A percentile compares a stretch with the other conserved stretches of the same genome.
Conservation (phyloP, 2,797 vertebrate genomes). For the Notamacropus eugenii region DNA sequence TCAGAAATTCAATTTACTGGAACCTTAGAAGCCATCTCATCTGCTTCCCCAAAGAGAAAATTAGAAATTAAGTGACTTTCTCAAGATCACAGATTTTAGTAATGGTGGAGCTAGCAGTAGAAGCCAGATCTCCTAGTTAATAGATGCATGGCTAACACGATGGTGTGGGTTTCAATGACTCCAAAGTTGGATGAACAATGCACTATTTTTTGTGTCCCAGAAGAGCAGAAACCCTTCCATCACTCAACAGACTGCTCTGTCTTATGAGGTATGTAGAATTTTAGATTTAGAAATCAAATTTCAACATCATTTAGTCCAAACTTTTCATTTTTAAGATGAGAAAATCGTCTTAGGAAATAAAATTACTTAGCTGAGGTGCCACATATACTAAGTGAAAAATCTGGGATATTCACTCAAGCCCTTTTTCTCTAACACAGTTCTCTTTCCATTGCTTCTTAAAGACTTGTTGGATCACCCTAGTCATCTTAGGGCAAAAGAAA, state of each 20-base stretch:
- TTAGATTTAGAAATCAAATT: constrained; percentile 44
- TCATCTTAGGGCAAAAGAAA: constrained; percentile 19
- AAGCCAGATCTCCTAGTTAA: neutral
- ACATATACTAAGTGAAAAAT: constrained; percentile 13
- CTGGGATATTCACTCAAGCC: neutral
- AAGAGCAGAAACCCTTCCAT: neutral
- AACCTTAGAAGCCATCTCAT: neutral
- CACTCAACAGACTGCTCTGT: neutral
- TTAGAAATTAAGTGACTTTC: neutral
- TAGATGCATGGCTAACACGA: neutral
- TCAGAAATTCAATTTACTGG: neutral
- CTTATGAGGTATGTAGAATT: neutral
- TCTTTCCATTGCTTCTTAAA: neutral
- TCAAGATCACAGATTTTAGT: neutral
- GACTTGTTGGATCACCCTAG: neutral
- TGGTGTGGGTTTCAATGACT: neutral
- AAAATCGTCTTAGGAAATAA: neutral
- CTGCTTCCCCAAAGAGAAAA: neutral
- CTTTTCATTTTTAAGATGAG: neutral
- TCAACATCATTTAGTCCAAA: neutral
- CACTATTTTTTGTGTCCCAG: neutral
- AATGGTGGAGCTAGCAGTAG: neutral
- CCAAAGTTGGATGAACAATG: neutral
- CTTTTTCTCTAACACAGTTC: neutral
- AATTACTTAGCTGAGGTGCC: constrained; percentile 5